These are phyloP conservation scores for Planococcus citri DNA, from an alignment of 1,140 invertebrate species.

Conservation along the genomic window DNA sequence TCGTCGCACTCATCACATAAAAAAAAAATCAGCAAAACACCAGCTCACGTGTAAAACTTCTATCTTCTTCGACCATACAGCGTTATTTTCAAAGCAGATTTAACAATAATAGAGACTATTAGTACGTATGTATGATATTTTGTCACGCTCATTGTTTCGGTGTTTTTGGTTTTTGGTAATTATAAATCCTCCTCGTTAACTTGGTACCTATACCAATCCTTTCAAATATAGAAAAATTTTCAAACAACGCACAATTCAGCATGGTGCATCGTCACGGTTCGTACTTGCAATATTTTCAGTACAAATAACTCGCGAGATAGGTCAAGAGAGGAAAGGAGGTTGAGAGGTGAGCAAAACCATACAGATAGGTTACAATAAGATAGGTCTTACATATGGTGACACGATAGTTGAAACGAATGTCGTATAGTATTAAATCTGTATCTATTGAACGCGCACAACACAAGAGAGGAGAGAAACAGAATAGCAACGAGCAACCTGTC, in stretches of 20 bases:
- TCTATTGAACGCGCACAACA: background rate
- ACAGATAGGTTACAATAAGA: background rate
- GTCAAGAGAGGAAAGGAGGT: background rate
- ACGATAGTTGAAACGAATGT: background rate
- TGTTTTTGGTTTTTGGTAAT: background rate
- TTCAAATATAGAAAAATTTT: background rate
- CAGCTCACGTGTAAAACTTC: too few relatives aligned
- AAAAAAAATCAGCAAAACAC: too few relatives aligned
- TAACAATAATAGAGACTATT: background rate
- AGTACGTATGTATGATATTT: too few relatives aligned
- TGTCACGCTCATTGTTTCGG: background rate
- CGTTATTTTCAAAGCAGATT: background rate
- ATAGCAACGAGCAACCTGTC: background rate
- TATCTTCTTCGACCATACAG: too few relatives aligned
- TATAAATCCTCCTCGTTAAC: background rate
- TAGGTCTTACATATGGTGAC: background rate
- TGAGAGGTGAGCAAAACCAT: too few relatives aligned
- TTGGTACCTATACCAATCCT: background rate
- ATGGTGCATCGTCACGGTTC: background rate
- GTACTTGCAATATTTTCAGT: background rate
- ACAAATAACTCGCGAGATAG: background rate
- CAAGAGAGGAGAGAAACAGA: background rate
- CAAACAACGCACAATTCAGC: background rate
- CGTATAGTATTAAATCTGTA: background rate
- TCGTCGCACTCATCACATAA: too few relatives aligned